Base-by-base conservation (phyloP, 2,888 invertebrate species). In the Pocota personata region DNA sequence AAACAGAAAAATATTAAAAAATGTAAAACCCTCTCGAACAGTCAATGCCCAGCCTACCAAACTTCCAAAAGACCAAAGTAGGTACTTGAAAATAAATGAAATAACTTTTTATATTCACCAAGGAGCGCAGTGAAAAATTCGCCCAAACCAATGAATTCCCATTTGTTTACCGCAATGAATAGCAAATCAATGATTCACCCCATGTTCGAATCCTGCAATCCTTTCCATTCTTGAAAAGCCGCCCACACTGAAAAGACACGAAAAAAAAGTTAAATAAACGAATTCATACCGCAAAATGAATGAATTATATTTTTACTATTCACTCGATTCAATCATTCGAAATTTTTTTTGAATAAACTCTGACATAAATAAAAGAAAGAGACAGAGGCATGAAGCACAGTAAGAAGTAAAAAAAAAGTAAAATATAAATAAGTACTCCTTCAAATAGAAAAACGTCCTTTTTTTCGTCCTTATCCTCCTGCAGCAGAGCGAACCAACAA, bases 291-390 rank as follows among this genome's bases (percentile, higher is more conserved):
- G 69, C 69, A 84, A 79, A 84, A 67, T 50, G 79, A 69, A 79
- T 75, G 84, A 84, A 69, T 75, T 78, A 67, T 75, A n/a, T 50
- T 60, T 62, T 60, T 48, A 40, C 43, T 30, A 77, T 86, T 80
- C 80, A 76, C 55, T 77, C 76, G 67, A 72, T 80, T 80, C 86
- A 80, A 86, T 86, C 86, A 86, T 76, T 80, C 60, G 77, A 64
- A 78, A 27, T 67, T 66, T 64, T 66, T 62, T 69, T 48, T 72
- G 60, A 67, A 77, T 60, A 71, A 76, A 72, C 43, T 43, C 27
- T 50, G n/a, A n/a, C n/a, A n/a, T n/a, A n/a, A n/a, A n/a, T n/a
- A 21, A 64, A 19, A 72, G 32, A 58, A 5, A 37, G 52, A 60
- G 14, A 14, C 3, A 30, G 1, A 10, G 30, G 30, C 30, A 14